These are phyloP conservation scores for Chiridota heheva DNA, from an alignment of 35 echinoderm and acorn worm species.

Conservation along the genomic window DNA sequence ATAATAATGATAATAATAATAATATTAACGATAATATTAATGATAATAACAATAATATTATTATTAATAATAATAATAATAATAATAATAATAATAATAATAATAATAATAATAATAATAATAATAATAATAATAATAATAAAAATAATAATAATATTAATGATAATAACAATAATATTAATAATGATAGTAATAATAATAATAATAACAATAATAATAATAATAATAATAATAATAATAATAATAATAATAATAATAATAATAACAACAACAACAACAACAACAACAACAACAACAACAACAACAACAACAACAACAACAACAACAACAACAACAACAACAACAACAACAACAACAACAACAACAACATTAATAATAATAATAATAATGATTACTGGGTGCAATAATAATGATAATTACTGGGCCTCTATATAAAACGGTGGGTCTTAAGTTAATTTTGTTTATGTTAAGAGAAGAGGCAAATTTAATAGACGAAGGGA, in stretches of 20 bases:
- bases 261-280: not conserved
- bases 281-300: not conserved
- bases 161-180: too few species aligned
- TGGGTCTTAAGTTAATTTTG: too few species aligned
- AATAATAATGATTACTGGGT: not conserved
- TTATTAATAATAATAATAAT: not conserved
- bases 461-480: too few species aligned
- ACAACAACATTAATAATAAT: not conserved
- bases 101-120: not conserved
- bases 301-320: not conserved
- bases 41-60: too few species aligned
- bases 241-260: slow-evolving; percentile 3
- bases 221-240: slow-evolving; percentile 1
- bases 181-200: not conserved
- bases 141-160: not conserved
- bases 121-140: not conserved
- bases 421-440: not conserved
- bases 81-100: not conserved
- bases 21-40: too few species aligned
- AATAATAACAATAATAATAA: not conserved
- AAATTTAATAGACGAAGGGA: too few species aligned
- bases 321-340: not conserved
- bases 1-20: not conserved
- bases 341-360: not conserved
- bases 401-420: not conserved